phyloP scores from a whole-genome alignment of 2,888 invertebrate genomes.

The Acronicta psi region DNA sequence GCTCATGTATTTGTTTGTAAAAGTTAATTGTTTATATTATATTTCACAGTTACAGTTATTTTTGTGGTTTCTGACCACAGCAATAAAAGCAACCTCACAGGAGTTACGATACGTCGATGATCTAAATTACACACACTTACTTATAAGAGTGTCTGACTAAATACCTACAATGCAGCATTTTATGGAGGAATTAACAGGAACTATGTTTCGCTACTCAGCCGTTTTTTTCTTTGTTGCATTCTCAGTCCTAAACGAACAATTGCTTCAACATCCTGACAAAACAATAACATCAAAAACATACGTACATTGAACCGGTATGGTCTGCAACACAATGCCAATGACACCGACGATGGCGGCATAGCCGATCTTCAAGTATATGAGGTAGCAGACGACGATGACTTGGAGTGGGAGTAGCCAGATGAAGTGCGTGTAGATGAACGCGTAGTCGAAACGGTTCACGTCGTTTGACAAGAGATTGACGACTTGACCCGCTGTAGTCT shows the following conservation, averaged over 20 bases:
- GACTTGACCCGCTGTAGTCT: conserved; percentile 96
- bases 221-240: conserved; percentile 20
- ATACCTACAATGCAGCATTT: conserved; percentile 2
- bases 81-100: too few relatives aligned
- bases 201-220: conserved; percentile 1
- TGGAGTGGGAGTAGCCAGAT: conserved; percentile 96
- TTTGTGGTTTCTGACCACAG: too few relatives aligned
- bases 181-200: conserved; percentile 9
- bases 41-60: too few relatives aligned
- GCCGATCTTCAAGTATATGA: conserved; percentile 93
- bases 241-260: conserved; percentile 16
- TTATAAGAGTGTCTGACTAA: not conserved
- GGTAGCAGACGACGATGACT: conserved; percentile 91
- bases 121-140: not conserved
- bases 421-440: conserved; percentile 94
- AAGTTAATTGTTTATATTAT: not conserved
- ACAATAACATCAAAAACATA: conserved; percentile 42
- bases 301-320: conserved; percentile 95
- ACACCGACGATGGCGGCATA: conserved; percentile 94
- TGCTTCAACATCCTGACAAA: conserved; percentile 25
- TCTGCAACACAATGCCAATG: conserved; percentile 92
- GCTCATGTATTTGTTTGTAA: not conserved
- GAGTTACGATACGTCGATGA: not conserved
- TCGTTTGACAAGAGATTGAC: conserved; percentile 98
- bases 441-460: conserved; percentile 96